Conservation (phyloP, 2,797 vertebrate genomes). For the Scarus forsteni region DNA sequence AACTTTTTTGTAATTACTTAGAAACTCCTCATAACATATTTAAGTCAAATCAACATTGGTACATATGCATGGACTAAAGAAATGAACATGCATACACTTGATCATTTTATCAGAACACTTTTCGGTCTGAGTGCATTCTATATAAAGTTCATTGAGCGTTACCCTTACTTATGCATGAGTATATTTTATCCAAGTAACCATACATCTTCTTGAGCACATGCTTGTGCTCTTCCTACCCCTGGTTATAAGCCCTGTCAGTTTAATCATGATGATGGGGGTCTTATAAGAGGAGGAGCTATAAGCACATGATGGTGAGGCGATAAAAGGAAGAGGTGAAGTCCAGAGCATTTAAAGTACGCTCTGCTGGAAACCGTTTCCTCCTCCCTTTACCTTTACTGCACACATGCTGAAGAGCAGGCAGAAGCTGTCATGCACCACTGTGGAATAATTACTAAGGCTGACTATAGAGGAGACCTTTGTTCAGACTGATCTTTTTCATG, state of each 20-base stretch:
- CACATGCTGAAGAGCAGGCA: conserved; percentile 20
- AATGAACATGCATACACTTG: no score
- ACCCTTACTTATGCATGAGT: no score
- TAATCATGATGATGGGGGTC: conserved; percentile 1
- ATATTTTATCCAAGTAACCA: no score
- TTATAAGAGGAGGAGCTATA: neutral
- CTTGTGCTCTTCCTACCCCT: no score
- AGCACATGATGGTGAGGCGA: neutral
- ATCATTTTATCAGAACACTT: no score
- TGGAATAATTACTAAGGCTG: conserved; percentile 61
- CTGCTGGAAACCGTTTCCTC: conserved; percentile 8
- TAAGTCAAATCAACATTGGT: no score
- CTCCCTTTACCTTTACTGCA: conserved; percentile 9
- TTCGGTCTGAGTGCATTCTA: no score
- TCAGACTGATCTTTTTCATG: conserved; percentile 60
- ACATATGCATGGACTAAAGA: no score
- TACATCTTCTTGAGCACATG: no score
- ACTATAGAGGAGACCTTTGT: conserved; percentile 63
- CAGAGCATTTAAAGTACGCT: conserved; percentile 8
- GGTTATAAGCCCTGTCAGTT: neutral
- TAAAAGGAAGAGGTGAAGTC: neutral
- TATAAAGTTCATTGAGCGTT: no score
- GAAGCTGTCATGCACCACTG: conserved; percentile 25
- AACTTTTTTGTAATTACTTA: no score
- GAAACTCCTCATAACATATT: no score